Conservation (phyloP, 2,888 invertebrate genomes). For the Periphyllus acericola region DNA sequence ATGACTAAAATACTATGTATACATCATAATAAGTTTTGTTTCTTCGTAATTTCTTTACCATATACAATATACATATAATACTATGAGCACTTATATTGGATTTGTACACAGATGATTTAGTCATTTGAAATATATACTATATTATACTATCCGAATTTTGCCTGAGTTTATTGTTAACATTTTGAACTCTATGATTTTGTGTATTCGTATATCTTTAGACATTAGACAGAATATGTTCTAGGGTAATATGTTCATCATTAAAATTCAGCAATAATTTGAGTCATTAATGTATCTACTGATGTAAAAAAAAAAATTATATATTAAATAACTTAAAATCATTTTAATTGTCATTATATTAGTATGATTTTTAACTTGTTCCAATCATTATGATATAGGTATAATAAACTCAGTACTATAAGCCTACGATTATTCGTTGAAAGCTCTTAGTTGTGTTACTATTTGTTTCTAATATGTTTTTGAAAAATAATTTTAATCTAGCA, state of each 20-base stretch:
- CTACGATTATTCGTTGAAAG: background rate
- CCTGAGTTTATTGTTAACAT: background rate
- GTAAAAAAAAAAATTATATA: background rate
- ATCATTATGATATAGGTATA: conserved; percentile 8
- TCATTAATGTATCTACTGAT: background rate
- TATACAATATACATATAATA: background rate
- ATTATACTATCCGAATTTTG: conserved; percentile 29
- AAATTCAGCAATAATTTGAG: conserved; percentile 32
- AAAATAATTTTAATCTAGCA: background rate
- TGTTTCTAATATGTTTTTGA: conserved; percentile 24
- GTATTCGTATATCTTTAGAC: background rate
- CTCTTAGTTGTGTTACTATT: conserved; percentile 19
- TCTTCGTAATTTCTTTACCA: conserved; percentile 19
- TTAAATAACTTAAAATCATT: background rate
- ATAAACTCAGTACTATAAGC: background rate
- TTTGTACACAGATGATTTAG: background rate
- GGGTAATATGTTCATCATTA: background rate
- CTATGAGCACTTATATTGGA: conserved; percentile 13
- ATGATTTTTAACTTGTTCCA: background rate
- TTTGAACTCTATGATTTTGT: background rate
- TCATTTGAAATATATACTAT: conserved; percentile 7
- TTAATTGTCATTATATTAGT: conserved; percentile 1
- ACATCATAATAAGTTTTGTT: conserved; percentile 10
- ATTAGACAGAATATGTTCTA: background rate
- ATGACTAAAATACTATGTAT: conserved; percentile 3